phyloP scores from a whole-genome alignment of 2,888 invertebrate species.

The Thera britannica region DNA sequence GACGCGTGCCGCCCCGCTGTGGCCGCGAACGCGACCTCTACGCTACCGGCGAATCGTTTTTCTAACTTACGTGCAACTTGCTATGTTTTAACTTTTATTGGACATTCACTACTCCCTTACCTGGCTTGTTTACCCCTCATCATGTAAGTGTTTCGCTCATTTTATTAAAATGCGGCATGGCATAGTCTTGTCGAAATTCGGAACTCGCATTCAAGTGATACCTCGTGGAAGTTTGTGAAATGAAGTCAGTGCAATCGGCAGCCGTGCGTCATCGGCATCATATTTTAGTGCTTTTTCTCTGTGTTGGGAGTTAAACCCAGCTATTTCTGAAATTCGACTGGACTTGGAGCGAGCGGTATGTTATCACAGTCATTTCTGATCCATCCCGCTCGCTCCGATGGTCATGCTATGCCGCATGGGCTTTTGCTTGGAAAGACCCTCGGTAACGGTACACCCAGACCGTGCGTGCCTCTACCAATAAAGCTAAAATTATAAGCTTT shows the following conservation, averaged over 20 bases:
- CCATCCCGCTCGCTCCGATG: conserved; percentile 61
- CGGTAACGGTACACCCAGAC: conserved; percentile 50
- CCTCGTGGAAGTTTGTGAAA: conserved; percentile 80
- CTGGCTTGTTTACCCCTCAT: conserved; percentile 83
- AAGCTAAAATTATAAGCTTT: conserved; percentile 64
- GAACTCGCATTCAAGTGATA: conserved; percentile 77
- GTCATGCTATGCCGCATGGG: conserved; percentile 65
- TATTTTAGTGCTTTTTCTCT: conserved; percentile 60
- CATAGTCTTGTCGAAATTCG: conserved; percentile 76
- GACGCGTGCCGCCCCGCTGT: conserved; percentile 84
- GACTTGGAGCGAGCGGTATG: conserved; percentile 68
- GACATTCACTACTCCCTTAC: conserved; percentile 78
- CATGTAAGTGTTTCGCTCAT: conserved; percentile 84
- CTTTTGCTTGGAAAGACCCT: conserved; percentile 65
- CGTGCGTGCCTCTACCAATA: conserved; percentile 57
- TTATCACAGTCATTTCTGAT: conserved; percentile 52
- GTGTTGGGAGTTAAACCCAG: conserved; percentile 64
- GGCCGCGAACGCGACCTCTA: conserved; percentile 86
- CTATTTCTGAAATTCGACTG: conserved; percentile 80
- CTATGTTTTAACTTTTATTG: conserved; percentile 79
- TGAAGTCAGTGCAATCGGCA: conserved; percentile 67
- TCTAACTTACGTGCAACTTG: conserved; percentile 81
- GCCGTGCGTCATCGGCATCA: conserved; percentile 54
- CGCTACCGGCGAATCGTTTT: conserved; percentile 84
- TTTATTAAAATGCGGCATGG: conserved; percentile 73